phyloP scores from a whole-genome alignment of 1,140 invertebrate genomes.

The Gyrodactylus bullatarudis region DNA sequence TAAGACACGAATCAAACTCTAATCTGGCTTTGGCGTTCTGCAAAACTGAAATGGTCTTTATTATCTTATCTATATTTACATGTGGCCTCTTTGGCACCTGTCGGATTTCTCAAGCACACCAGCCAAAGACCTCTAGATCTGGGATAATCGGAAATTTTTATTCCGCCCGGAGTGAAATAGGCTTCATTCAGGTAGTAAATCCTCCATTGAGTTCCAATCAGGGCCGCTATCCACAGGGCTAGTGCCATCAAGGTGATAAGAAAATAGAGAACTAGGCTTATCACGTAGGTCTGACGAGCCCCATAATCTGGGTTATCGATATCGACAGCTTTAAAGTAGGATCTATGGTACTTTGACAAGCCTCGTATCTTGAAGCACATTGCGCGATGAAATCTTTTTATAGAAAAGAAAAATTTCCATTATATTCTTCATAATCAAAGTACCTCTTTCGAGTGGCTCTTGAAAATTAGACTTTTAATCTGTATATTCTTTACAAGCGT shows the following conservation, averaged over 20 bases:
- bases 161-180: background rate
- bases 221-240: background rate
- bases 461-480: too few species aligned
- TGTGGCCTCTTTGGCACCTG: background rate
- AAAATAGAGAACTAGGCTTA: background rate
- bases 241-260: background rate
- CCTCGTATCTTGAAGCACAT: too few species aligned
- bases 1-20: background rate
- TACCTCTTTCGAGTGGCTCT: too few species aligned
- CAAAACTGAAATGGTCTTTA: background rate
- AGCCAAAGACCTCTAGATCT: background rate
- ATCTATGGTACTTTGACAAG: background rate
- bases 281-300: background rate
- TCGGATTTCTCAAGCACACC: background rate
- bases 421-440: too few species aligned
- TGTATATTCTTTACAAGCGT: too few species aligned
- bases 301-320: background rate
- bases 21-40: background rate
- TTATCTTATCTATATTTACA: background rate
- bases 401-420: too few species aligned
- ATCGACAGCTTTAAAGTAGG: background rate
- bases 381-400: too few species aligned
- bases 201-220: background rate
- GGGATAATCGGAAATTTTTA: background rate
- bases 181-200: background rate